phyloP scores from a whole-genome alignment of 2,797 vertebrate genomes.

The Pangasius macronema region DNA sequence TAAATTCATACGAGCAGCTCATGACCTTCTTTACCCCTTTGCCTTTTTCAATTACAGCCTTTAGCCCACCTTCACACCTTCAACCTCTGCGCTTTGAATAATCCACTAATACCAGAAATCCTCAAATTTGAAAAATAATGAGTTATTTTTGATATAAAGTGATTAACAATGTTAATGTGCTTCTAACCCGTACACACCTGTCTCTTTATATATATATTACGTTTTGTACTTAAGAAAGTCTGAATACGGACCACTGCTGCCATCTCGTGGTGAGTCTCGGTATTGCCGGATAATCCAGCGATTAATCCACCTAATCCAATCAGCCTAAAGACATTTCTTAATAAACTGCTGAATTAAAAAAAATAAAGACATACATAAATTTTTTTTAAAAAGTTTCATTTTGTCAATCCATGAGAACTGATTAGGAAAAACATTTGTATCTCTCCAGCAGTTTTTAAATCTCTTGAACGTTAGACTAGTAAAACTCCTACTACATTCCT shows the following conservation, averaged over 20 bases:
- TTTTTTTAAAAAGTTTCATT: not conserved
- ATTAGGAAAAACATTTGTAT: not conserved
- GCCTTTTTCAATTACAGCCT: not conserved
- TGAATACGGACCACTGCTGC: slow-evolving; percentile 26
- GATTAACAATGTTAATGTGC: not conserved
- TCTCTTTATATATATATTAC: not conserved
- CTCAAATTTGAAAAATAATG: no score
- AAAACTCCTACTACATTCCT: not conserved
- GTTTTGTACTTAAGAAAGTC: not conserved
- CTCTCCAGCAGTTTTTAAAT: not conserved
- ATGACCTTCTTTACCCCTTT: not conserved
- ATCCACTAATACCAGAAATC: no score
- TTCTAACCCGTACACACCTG: not conserved
- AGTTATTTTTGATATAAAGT: not conserved
- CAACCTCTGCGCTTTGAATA: not conserved
- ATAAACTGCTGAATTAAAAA: not conserved
- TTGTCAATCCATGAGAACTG: not conserved
- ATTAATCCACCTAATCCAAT: not conserved
- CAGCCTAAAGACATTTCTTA: not conserved
- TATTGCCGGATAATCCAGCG: not conserved
- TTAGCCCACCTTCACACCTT: no score
- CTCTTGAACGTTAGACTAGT: not conserved
- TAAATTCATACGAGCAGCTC: not conserved
- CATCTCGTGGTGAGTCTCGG: slow-evolving; percentile 29
- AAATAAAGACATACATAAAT: not conserved